Percentiles rank a stretch among this genome's conserved stretches.
Evolutionary conservation across 2,888 invertebrate genomes (phyloP).

Genomic region (Autographa gamma): DNA sequence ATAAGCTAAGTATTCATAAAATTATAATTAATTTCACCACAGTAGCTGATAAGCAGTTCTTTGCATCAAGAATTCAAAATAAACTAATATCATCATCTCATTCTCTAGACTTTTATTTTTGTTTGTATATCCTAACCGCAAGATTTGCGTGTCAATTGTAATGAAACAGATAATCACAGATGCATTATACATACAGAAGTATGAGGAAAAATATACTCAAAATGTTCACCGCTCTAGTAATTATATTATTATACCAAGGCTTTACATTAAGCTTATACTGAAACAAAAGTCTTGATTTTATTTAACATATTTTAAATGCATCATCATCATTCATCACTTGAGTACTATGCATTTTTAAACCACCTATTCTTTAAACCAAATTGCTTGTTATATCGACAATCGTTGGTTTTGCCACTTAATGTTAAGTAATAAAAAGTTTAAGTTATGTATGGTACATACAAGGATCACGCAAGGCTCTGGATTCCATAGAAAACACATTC

Average conservation of each 20-base stretch:
- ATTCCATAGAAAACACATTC: background rate
- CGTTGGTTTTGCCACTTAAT: no score
- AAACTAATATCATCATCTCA: background rate
- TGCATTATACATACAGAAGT: background rate
- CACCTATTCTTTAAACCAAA: no score
- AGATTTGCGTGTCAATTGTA: background rate
- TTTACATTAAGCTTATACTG: background rate
- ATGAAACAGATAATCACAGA: conserved; percentile 11
- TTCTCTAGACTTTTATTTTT: background rate
- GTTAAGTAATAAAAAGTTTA: no score
- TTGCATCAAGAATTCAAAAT: background rate
- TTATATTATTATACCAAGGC: conserved; percentile 2
- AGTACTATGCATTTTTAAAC: no score
- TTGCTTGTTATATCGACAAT: no score
- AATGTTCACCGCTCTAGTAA: conserved; percentile 28
- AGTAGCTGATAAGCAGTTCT: no score
- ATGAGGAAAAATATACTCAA: conserved; percentile 1
- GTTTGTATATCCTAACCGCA: background rate
- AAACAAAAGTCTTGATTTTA: background rate
- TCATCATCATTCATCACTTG: no score
- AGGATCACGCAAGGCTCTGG: no score
- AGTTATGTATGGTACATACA: no score
- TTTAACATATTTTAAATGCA: no score
- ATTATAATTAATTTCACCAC: no score
- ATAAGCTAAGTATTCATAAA: no score